Base-by-base conservation (phyloP, 2,888 invertebrate species). In the Limnephilus marmoratus region DNA sequence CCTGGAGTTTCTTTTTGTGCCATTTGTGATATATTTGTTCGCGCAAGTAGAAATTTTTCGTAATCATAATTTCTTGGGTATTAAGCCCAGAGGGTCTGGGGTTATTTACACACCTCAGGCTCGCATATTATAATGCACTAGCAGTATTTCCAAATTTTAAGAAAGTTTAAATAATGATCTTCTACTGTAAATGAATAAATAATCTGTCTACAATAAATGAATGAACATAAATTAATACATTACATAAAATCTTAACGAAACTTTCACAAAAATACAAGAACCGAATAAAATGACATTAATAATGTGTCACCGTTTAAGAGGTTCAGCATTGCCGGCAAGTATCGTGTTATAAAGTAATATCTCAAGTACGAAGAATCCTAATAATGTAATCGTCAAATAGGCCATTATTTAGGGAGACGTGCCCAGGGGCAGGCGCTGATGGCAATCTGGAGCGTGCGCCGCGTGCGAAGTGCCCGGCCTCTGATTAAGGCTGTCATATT, bases 401-500 rank as follows among this genome's bases (percentile, higher is more conserved):
- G 18, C 82, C 24, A 83, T 41, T 34, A 37, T 83, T 83, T 15
- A 83, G 18, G 4, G 9, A 37, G 37, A 83, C 83, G 83, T 41
- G 34, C 83, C 83, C 37, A 7, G 68, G 24, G 68, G 24, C 45
- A 12, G 45, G 45, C 11, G 11, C 45, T 68, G 68, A 68, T 68
- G 68, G 68, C 37, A 37, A 83, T 83, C 37, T 37, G 83, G 41
- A 24, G 83, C 83, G 37, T 83, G 83, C 83, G 34, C 34, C 37
- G 31, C 83, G 24, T 83, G 83, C 18, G 3, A 34, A 83, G 34
- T 83, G 83, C 37, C 83, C 83, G 37, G 37, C 3, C 83, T 83
- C 37, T 83, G 83, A 83, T 83, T 83, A 83, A 83, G 83, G 24
- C 83, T 83, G 83, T 83, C 83, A 83, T 83, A 83, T 83, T 83